Percentiles rank a stretch among this genome's conserved stretches.
Evolutionary conservation across 2,113 vertebrate genomes (phyloP).

Genomic region (Thryonomys swinderianus): DNA sequence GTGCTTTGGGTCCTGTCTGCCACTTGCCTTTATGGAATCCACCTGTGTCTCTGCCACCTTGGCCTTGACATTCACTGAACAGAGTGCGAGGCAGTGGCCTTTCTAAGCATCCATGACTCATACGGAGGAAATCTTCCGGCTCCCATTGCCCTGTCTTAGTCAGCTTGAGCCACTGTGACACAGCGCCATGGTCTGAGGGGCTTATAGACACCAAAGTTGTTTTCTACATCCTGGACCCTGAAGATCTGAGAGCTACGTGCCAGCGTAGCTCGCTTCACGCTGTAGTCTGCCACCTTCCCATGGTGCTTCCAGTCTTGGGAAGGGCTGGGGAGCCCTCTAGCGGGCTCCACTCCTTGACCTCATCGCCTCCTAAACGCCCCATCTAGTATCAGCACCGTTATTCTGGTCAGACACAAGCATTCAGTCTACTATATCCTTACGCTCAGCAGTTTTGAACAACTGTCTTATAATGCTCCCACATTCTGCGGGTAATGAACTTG

Average conservation of each 20-base stretch:
- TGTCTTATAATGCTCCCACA: background rate
- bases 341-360: background rate
- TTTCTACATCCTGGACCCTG: background rate
- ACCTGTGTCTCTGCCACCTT: background rate
- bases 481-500: background rate
- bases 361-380: background rate
- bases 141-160: background rate
- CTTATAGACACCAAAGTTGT: background rate
- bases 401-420: background rate
- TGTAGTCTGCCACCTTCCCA: background rate
- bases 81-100: background rate
- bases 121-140: background rate
- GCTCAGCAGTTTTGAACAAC: background rate
- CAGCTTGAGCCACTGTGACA: background rate
- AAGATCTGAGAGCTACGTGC: background rate
- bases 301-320: rapidly evolving
- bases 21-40: background rate
- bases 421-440: background rate
- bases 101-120: background rate
- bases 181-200: background rate
- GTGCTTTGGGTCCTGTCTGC: rapidly evolving
- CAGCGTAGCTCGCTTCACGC: no score
- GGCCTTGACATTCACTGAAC: background rate
- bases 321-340: background rate
- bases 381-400: background rate